Percentiles rank a stretch among this genome's conserved stretches.
These are phyloP conservation scores for Ochotona curzoniae DNA, from an alignment of 2,113 vertebrate species.

Conservation along the genomic window DNA sequence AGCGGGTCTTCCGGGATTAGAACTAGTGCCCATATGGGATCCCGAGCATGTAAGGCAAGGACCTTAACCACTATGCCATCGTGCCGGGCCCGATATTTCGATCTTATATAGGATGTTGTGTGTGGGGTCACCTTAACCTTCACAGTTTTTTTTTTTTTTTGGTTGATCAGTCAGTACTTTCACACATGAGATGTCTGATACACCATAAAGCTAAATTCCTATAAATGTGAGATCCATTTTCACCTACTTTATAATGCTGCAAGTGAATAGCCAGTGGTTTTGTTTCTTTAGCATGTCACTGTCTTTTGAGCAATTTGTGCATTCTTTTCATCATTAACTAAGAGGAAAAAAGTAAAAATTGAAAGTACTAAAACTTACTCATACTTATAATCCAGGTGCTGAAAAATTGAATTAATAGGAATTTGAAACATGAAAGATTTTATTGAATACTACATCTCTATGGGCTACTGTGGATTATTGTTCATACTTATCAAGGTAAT, in stretches of 20 bases:
- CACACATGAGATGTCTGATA: neutral
- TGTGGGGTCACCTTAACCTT: neutral
- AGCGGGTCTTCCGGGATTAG: too few relatives aligned
- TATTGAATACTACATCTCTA: neutral
- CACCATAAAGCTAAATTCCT: neutral
- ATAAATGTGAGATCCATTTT: neutral
- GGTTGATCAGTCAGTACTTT: neutral
- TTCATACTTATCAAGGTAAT: neutral
- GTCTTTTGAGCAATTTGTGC: neutral
- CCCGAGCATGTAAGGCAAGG: too few relatives aligned
- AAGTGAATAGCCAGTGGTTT: neutral
- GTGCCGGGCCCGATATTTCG: too few relatives aligned
- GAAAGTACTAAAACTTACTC: neutral
- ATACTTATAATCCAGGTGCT: neutral
- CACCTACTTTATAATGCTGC: neutral
- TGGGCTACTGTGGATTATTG: neutral
- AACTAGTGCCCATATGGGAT: too few relatives aligned
- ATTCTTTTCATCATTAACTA: neutral
- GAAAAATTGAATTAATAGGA: neutral
- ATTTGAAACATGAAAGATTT: too few relatives aligned
- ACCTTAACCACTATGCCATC: too few relatives aligned
- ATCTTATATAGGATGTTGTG: neutral
- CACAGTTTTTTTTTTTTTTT: neutral
- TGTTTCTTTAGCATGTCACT: neutral
- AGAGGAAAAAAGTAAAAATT: neutral